Evolutionary conservation across 2,888 invertebrate genomes (phyloP), one percentile per base, ranked within the genome.

Genomic region (Hypomecis punctinalis): DNA sequence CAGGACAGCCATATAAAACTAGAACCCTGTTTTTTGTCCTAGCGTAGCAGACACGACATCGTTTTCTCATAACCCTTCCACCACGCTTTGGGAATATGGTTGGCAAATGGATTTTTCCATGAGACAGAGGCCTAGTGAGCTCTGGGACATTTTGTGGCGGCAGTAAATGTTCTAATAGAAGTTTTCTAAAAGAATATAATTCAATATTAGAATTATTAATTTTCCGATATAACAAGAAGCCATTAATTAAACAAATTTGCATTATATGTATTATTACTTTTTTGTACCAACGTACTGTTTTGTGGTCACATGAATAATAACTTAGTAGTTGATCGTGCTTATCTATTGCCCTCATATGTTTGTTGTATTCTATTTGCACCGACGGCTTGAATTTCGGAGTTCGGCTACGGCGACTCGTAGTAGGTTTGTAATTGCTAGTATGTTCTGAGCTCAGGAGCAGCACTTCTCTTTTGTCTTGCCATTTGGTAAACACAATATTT

Each of bases 381-480:
- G n/a, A n/a, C 10, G 66, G 59, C 57, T 58, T 58, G 48, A 42
- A 54, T 58, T 61, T 60, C 23, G 55, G 46, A 10, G 57, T 59
- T 23, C 59, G 66, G 37, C 54, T 56, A 45, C 63, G 55, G 53
- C 66, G 59, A 60, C 58, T 67, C 5, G 53, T 63, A 60, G 57
- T 60, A 39, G 5, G 36, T 56, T 56, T 39, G 40, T 47, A 65
- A 61, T 63, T 52, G 39, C 65, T 52, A 5, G 45, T 51, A 54
- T 63, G 63, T 51, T 63, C 47, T n/a, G 47, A 55, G 55, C 66
- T 66, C 46, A 66, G 75, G 63, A 76, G 74, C 55, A 73, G 51
- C 6, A 83, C 71, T 57, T 81, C 80, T 65, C 79, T 39, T 66
- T 70, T 68, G 59, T 73, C 67, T 39, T 61, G 48, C 69, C 69